These are phyloP conservation scores for Stegodyphus dumicola DNA, from an alignment of 1,140 invertebrate species.

Conservation along the genomic window DNA sequence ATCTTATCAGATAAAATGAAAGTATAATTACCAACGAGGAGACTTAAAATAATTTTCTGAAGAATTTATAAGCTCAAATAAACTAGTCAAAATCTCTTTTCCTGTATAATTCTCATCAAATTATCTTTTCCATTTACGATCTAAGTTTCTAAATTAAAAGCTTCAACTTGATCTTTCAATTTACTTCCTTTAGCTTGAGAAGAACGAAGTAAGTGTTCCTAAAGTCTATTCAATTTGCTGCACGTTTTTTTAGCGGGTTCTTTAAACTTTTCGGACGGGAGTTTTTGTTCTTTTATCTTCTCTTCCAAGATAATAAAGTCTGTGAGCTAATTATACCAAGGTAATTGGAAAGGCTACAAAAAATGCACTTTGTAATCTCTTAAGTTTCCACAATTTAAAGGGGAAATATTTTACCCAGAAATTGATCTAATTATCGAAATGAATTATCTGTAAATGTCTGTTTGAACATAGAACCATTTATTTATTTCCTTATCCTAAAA, in stretches of 20 bases:
- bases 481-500: too few species aligned
- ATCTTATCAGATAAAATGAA: too few species aligned
- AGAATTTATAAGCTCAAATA: constrained; percentile 17
- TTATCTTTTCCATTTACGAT: constrained; percentile 37
- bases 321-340: constrained; percentile 29
- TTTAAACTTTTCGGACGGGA: background rate
- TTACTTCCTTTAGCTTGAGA: constrained; percentile 1
- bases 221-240: constrained; percentile 45
- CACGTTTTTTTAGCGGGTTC: constrained; percentile 6
- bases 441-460: constrained; percentile 3
- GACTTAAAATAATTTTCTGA: too few species aligned
- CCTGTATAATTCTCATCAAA: constrained; percentile 33
- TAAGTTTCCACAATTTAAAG: background rate
- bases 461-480: background rate
- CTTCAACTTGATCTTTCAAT: constrained; percentile 33
- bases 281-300: constrained; percentile 21
- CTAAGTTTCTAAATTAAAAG: constrained; percentile 37
- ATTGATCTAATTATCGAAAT: constrained; percentile 28
- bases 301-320: constrained; percentile 28
- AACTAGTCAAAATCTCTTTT: constrained; percentile 11
- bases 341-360: constrained; percentile 29
- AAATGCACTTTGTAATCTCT: constrained; percentile 24
- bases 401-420: background rate
- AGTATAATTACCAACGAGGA: too few species aligned
- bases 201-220: constrained; percentile 21